phyloP scores from a whole-genome alignment of 2,797 vertebrate genomes.

The Enteromius thamalakanensis region DNA sequence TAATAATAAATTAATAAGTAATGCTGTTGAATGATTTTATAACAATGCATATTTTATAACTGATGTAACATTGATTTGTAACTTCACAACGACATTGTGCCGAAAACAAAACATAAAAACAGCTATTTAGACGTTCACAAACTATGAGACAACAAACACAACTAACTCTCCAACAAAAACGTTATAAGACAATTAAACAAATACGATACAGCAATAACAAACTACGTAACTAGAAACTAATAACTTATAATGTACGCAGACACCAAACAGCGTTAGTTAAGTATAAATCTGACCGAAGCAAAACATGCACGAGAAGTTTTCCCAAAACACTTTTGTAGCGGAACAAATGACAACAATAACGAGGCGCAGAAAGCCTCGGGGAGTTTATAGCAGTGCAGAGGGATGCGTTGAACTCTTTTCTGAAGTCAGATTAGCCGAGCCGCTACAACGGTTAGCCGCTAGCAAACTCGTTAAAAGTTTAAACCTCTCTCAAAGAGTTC shows the following conservation, averaged over 20 bases:
- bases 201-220: background rate
- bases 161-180: background rate
- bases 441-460: constrained; percentile 43
- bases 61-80: background rate
- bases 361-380: background rate
- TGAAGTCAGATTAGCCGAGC: constrained; percentile 28
- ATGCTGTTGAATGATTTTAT: background rate
- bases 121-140: background rate
- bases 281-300: background rate
- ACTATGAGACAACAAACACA: background rate
- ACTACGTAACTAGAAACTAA: background rate
- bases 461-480: constrained; percentile 38
- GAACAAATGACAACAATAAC: background rate
- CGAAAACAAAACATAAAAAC: background rate
- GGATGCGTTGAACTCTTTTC: background rate
- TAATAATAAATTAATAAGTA: too few relatives aligned
- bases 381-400: background rate
- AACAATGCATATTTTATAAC: background rate
- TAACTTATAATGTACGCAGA: background rate
- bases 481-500: background rate
- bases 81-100: too few relatives aligned
- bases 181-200: background rate
- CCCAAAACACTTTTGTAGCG: background rate
- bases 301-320: background rate
- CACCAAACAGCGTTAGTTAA: background rate